These are phyloP conservation scores for Callipepla californica DNA, from an alignment of 2,113 vertebrate genomes.

Conservation along the genomic window DNA sequence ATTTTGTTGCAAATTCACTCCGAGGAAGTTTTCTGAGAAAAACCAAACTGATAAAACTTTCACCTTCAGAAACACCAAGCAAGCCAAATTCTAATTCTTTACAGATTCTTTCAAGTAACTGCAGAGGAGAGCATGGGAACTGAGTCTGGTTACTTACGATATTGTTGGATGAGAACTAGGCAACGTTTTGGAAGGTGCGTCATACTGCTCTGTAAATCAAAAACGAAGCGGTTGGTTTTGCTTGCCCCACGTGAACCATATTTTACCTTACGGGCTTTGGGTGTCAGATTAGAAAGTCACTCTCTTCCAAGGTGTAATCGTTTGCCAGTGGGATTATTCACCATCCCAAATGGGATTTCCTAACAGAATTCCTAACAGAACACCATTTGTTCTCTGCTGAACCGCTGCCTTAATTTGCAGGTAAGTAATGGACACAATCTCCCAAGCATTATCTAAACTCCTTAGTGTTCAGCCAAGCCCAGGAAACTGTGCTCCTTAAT, in stretches of 20 bases:
- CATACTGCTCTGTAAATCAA: slow-evolving; percentile 78
- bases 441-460: neutral
- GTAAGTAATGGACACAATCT: neutral
- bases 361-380: neutral
- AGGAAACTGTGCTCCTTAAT: neutral
- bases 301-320: neutral
- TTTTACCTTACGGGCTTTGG: neutral
- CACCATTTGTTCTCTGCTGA: neutral
- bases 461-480: neutral
- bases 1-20: neutral
- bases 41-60: neutral
- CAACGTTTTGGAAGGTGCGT: slow-evolving; percentile 69
- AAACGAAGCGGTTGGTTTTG: neutral
- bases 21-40: neutral
- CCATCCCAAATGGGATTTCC: neutral
- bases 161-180: slow-evolving; percentile 71
- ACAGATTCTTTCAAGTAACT: neutral
- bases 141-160: slow-evolving; percentile 80
- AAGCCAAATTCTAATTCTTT: neutral
- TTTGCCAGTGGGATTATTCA: neutral
- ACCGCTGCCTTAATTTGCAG: neutral
- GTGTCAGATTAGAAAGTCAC: neutral
- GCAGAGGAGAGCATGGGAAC: neutral
- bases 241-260: neutral
- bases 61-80: neutral